These are phyloP conservation scores for Euthynnus affinis DNA, from an alignment of 2,797 vertebrate genomes.

Conservation along the genomic window DNA sequence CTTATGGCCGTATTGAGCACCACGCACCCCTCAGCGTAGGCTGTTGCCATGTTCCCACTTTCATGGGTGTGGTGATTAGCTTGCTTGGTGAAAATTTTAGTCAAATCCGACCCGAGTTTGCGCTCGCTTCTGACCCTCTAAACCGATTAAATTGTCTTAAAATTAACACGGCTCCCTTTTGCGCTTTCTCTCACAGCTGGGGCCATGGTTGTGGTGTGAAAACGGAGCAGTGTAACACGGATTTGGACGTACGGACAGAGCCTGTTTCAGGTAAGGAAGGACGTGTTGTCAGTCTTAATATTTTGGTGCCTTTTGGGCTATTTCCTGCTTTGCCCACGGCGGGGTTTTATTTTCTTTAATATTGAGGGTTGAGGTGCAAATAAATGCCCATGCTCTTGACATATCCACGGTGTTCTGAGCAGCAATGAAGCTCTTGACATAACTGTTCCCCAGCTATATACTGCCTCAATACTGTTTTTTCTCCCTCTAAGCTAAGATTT, in stretches of 20 bases:
- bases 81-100: constrained; percentile 81
- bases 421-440: constrained; percentile 28
- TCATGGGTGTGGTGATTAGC: constrained; percentile 90
- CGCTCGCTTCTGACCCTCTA: constrained; percentile 51
- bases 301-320: constrained; percentile 55
- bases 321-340: constrained; percentile 71
- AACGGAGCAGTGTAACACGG: constrained; percentile 59
- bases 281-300: constrained; percentile 62
- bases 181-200: constrained; percentile 54
- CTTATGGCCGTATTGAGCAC: background rate
- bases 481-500: constrained; percentile 26
- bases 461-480: constrained; percentile 33
- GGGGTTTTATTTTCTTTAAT: constrained; percentile 29
- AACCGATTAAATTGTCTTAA: constrained; percentile 62
- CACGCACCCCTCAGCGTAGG: constrained; percentile 73
- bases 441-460: constrained; percentile 42
- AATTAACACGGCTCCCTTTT: constrained; percentile 56
- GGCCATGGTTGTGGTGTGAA: constrained; percentile 81
- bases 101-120: constrained; percentile 70
- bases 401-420: background rate
- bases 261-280: constrained; percentile 84
- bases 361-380: background rate
- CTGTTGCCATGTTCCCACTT: constrained; percentile 90
- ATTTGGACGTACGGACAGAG: constrained; percentile 65
- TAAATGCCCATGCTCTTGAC: background rate